phyloP scores from a whole-genome alignment of 2,113 vertebrate species.

The Dinomys branickii region DNA sequence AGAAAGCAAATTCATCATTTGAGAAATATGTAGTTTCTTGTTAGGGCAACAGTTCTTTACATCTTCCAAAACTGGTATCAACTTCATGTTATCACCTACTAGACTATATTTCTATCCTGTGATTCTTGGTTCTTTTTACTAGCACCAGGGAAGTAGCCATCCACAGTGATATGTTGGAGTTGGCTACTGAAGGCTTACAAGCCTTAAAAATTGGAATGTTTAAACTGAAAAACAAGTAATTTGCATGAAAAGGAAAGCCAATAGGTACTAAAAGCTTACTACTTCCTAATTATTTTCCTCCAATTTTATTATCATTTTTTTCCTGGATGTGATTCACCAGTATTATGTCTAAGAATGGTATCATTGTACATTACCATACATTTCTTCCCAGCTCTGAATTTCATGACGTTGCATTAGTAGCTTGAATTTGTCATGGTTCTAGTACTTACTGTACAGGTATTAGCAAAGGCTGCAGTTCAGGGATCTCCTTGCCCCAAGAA shows the following conservation, averaged over 20 bases:
- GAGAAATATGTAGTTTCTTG: not conserved
- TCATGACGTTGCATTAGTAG: not conserved
- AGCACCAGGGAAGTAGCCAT: not conserved
- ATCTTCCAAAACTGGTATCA: not conserved
- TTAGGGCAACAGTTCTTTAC: not conserved
- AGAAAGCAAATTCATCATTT: not conserved
- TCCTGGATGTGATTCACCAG: not conserved
- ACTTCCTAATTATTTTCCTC: not conserved
- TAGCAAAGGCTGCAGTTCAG: not conserved
- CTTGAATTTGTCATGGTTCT: not conserved
- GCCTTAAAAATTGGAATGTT: not conserved
- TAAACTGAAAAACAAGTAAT: not conserved
- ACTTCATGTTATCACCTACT: not conserved
- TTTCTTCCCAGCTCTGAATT: not conserved
- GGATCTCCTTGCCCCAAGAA: not conserved
- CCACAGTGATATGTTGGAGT: not conserved
- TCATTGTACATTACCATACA: not conserved
- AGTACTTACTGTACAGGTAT: not conserved
- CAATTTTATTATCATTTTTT: not conserved
- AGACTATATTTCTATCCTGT: not conserved
- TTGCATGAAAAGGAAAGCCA: not conserved
- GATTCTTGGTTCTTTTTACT: not conserved
- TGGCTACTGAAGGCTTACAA: not conserved
- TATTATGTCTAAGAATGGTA: not conserved
- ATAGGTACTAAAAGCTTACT: not conserved